Base-by-base conservation (phyloP, 2,113 vertebrate species). In the Chloropsis cyanopogon region DNA sequence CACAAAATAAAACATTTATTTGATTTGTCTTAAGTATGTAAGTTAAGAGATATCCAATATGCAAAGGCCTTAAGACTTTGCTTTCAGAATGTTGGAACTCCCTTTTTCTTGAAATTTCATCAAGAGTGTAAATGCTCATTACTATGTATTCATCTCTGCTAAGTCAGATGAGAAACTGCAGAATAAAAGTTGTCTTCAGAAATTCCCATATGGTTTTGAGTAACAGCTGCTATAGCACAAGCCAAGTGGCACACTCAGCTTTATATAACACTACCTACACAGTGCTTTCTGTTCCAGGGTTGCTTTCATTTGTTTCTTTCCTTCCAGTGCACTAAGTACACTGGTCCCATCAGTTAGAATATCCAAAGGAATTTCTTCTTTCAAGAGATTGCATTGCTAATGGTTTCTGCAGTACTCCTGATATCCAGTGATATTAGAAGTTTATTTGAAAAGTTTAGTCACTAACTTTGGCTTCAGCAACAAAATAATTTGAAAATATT, bases 1-100 rank as follows among this genome's bases (percentile, higher is more conserved):
- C 44, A 71, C 41, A 71, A 90, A 96, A 93, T 97, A 89, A 96
- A 97, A 91, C 70, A 97, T 96, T 97, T 75, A 96, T 94, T 96
- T 94, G 60, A 72, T 79, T 94, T 83, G 64, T 87, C 75, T 78
- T 53, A 76, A 71, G n/a, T 53, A 61, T 52, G 56, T 63, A 76
- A 90, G 60, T 75, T 80, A 86, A 89, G 70, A 88, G 66, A 54
- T 65, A 56, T 39, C 50, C 42, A 64, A 77, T 37, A 91, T 47
- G 50, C 35, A 82, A 93, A 73, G 18, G 19, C 75, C 82, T 80
- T 82, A 78, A 37, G 71, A 70, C 64, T 88, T 92, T 76, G 16
- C n/a, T 92, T 91, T 91, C 72, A 89, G 35, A 73, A 66, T 61
- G n/a, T 1, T 57, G 21, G 19, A 77, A 71, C 21, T 65, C 18